Conservation (phyloP, 2,888 invertebrate genomes). For the Creontiades dilutus region DNA sequence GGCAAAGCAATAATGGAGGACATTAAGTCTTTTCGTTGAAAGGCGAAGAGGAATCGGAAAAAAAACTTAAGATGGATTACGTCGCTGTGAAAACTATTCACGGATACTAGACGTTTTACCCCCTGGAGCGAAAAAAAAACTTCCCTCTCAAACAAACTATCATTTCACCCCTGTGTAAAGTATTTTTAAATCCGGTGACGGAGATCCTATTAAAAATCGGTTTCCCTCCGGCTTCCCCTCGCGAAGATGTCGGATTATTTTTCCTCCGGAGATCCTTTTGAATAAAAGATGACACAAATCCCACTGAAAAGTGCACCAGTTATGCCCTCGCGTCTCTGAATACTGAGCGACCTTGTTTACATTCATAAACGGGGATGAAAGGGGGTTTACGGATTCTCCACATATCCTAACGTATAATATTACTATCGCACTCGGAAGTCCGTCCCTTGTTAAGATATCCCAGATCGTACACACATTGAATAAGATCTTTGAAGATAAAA, state of each 20-base stretch:
- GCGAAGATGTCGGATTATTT: constrained; percentile 5
- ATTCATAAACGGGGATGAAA: constrained; percentile 24
- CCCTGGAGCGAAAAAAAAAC: neutral
- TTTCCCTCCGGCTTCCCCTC: neutral
- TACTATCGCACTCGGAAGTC: constrained; percentile 43
- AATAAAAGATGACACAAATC: constrained; percentile 51
- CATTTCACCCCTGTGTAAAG: constrained; percentile 29
- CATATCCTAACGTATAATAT: constrained; percentile 32
- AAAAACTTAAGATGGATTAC: constrained; percentile 30
- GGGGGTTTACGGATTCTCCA: neutral
- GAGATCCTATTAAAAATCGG: constrained; percentile 6
- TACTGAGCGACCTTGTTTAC: constrained; percentile 45
- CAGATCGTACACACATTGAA: constrained; percentile 41
- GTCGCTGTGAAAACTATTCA: constrained; percentile 27
- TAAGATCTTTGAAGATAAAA: constrained; percentile 20
- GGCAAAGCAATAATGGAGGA: neutral
- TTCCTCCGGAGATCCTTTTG: neutral
- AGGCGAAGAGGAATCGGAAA: neutral
- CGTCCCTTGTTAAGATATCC: constrained; percentile 35
- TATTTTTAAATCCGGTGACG: constrained; percentile 46
- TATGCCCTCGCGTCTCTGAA: neutral
- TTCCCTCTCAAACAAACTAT: constrained; percentile 22
- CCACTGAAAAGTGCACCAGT: constrained; percentile 40
- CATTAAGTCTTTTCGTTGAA: neutral
- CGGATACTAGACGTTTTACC: neutral